Percentiles rank a stretch among this genome's conserved stretches.
Evolutionary conservation across 1,140 invertebrate genomes (phyloP).

Genomic region (Aplysia californica): DNA sequence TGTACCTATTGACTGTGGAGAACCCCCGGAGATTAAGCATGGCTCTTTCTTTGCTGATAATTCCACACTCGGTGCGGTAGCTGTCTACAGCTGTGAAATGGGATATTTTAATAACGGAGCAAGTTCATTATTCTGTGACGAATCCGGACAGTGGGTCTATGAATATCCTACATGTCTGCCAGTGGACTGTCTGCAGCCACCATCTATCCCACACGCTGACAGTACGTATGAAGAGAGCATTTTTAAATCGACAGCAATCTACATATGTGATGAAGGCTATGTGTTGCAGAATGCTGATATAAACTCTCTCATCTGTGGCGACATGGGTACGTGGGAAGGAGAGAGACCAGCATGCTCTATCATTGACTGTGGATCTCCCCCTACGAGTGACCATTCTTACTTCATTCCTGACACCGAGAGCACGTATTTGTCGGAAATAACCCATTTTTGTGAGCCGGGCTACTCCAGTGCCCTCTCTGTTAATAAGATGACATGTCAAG

Average conservation of each 20-base stretch:
- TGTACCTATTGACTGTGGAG: slow-evolving; percentile 82
- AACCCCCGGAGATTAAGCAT: slow-evolving; percentile 81
- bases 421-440: background rate
- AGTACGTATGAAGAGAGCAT: no score
- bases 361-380: slow-evolving; percentile 39
- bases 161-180: slow-evolving; percentile 34
- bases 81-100: slow-evolving; percentile 43
- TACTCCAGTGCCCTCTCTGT: background rate
- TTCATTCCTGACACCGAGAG: background rate
- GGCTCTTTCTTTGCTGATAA: slow-evolving; percentile 75
- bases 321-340: slow-evolving; percentile 44
- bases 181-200: slow-evolving; percentile 32
- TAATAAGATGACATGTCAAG: slow-evolving; percentile 1
- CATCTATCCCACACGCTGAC: background rate
- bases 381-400: no score
- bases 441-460: slow-evolving; percentile 3
- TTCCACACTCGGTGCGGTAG: slow-evolving; percentile 77
- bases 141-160: slow-evolving; percentile 43
- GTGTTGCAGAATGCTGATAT: slow-evolving; percentile 14
- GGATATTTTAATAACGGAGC: slow-evolving; percentile 43
- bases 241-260: no score
- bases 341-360: slow-evolving; percentile 34
- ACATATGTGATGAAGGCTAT: slow-evolving; percentile 36
- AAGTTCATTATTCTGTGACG: slow-evolving; percentile 34
- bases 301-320: slow-evolving; percentile 33